Evolutionary conservation across 2,113 vertebrate genomes (phyloP), one percentile per base, ranked within the genome.

Genomic region (Lethenteron reissneri): DNA sequence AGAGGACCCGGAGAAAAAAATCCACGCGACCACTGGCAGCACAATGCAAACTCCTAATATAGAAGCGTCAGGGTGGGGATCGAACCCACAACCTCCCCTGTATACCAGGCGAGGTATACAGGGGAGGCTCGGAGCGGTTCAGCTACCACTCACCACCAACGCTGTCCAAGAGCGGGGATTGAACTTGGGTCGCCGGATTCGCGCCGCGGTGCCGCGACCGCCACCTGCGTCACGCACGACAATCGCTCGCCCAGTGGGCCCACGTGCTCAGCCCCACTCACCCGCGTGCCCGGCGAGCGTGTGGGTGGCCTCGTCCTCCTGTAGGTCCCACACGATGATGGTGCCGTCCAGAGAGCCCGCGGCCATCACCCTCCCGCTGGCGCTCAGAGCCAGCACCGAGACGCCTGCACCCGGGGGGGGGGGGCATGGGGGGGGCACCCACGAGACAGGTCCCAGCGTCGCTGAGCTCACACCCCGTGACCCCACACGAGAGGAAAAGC

Each of bases 211-310:
- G 41, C 41, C 3, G 41, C 41, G 6, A 41, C 41, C 41, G 5
- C 41, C 41, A 41, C 5, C 41, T 41, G 41, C 41, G 5, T 41
- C 41, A 41, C 41, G 6, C 41, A 41, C 25, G 25, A 1, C 0
- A 8, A 41, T 57, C 17, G 72, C 68, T n/a, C 3, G 56, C 21
- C 70, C 11, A 2, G 2, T 21, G 57, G 56, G 11, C 4, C 58
- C 17, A 60, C 21, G 19, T 41, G 10, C 69, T 6, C 4, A 57
- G 12, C 11, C 77, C 5, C 41, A 6, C 41, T 80, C 72, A 85
- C 84, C 81, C 8, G 79, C 79, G 77, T 87, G 87, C 58, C 83
- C 85, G 6, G 71, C 74, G 56, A 87, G 76, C 3, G 78, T 3
- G 2, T 83, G 81, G 10, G 81, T 70, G 57, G 82, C 80, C 58